These are phyloP conservation scores for Cyrtodaria siliqua DNA, from an alignment of 2,888 invertebrate genomes.

Conservation along the genomic window DNA sequence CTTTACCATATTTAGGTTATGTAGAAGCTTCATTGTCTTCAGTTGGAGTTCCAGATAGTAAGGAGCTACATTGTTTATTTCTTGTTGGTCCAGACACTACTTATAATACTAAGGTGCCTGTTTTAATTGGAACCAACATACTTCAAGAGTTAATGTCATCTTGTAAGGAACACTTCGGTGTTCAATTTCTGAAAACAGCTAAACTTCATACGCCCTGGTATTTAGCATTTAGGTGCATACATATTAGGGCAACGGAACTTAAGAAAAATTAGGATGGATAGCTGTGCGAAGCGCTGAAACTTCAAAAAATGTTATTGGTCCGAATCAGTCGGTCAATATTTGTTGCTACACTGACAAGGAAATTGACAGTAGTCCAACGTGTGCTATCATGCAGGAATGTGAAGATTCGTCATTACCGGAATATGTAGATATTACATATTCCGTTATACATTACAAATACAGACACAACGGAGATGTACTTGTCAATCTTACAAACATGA, in stretches of 20 bases:
- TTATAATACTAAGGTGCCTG: no score
- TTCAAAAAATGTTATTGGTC: conserved; percentile 1
- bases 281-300: conserved; percentile 7
- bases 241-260: conserved; percentile 1
- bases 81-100: no score
- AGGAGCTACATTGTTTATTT: no score
- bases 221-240: conserved; percentile 4
- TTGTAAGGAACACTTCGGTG: neutral
- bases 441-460: conserved; percentile 9
- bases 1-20: no score
- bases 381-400: conserved; percentile 8
- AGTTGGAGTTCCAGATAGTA: no score
- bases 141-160: no score
- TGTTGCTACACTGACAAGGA: neutral
- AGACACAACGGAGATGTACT: neutral
- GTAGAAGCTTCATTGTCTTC: no score
- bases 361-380: conserved; percentile 2
- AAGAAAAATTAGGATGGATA: neutral
- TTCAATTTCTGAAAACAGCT: neutral
- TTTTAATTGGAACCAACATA: no score
- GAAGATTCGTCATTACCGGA: conserved; percentile 7
- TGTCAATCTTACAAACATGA: neutral
- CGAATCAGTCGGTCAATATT: neutral
- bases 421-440: neutral
- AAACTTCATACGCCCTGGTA: conserved; percentile 12